Evolutionary conservation across 2,888 invertebrate species (phyloP).

Genomic region (Plagodis dolabraria): DNA sequence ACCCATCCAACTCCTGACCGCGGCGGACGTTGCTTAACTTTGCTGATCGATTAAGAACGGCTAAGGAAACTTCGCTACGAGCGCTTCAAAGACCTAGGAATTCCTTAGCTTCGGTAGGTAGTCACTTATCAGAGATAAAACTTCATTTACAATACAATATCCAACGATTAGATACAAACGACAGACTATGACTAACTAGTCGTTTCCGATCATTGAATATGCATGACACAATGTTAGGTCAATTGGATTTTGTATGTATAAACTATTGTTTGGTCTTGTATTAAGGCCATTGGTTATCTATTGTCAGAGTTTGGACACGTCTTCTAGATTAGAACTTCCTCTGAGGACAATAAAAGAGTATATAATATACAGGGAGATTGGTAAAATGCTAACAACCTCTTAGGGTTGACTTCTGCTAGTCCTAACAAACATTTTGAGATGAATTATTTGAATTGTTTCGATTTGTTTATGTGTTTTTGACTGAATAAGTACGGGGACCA

Average conservation of each 20-base stretch:
- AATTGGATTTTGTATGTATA: not conserved
- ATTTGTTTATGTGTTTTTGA: too few relatives aligned
- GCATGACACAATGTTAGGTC: not conserved
- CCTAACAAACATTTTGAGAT: too few relatives aligned
- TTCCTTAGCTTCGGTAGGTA: not conserved
- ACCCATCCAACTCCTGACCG: too few relatives aligned
- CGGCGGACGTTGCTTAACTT: too few relatives aligned
- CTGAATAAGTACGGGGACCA: too few relatives aligned
- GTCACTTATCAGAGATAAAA: not conserved
- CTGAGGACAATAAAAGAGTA: not conserved
- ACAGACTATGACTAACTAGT: not conserved
- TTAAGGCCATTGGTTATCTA: not conserved
- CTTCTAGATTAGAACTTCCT: not conserved
- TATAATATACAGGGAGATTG: too few relatives aligned
- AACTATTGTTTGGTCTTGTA: not conserved
- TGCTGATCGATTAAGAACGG: too few relatives aligned
- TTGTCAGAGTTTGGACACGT: not conserved
- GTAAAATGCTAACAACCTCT: too few relatives aligned
- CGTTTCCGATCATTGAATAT: slow-evolving; percentile 10
- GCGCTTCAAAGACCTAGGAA: not conserved
- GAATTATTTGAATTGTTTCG: too few relatives aligned
- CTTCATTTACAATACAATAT: not conserved
- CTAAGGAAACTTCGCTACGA: too few relatives aligned
- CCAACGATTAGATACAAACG: slow-evolving; percentile 2
- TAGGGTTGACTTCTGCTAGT: too few relatives aligned